Percentiles rank a stretch among this genome's conserved stretches.
Conservation (phyloP, 2,797 vertebrate species). For the Sternarchorhynchus goeldii region DNA sequence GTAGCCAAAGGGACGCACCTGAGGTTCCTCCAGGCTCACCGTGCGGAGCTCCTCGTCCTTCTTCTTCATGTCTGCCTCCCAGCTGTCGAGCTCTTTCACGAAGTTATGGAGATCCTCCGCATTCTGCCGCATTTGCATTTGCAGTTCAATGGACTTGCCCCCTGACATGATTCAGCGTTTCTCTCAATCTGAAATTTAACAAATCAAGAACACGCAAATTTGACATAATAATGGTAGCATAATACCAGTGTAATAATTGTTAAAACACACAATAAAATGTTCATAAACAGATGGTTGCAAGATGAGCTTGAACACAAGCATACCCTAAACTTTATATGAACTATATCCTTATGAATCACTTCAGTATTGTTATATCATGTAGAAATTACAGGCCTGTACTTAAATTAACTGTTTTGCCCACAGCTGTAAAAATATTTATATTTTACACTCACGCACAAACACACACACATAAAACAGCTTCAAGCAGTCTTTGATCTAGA, state of each 20-base stretch:
- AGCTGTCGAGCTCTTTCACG: conserved; percentile 88
- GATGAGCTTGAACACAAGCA: too few species aligned
- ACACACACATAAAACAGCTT: too few species aligned
- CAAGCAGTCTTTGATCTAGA: too few species aligned
- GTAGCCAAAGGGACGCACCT: conserved; percentile 53
- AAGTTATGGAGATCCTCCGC: conserved; percentile 91
- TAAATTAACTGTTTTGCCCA: too few species aligned
- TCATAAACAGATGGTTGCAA: not conserved
- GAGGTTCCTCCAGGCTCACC: conserved; percentile 60
- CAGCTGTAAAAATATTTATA: too few species aligned
- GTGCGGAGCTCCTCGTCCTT: conserved; percentile 84
- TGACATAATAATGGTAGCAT: too few species aligned
- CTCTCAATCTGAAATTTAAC: not conserved
- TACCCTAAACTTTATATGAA: too few species aligned
- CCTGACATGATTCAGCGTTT: conserved; percentile 74
- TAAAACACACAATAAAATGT: not conserved
- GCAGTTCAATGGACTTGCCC: conserved; percentile 85
- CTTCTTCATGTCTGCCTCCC: conserved; percentile 90
- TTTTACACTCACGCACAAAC: too few species aligned
- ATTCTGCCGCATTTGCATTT: conserved; percentile 92
- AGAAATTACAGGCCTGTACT: too few species aligned
- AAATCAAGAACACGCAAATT: not conserved
- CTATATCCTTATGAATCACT: too few species aligned
- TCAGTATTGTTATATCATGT: too few species aligned
- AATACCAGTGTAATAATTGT: not conserved